Conservation (phyloP, 2,113 vertebrate species). For the Peromyscus californicus region DNA sequence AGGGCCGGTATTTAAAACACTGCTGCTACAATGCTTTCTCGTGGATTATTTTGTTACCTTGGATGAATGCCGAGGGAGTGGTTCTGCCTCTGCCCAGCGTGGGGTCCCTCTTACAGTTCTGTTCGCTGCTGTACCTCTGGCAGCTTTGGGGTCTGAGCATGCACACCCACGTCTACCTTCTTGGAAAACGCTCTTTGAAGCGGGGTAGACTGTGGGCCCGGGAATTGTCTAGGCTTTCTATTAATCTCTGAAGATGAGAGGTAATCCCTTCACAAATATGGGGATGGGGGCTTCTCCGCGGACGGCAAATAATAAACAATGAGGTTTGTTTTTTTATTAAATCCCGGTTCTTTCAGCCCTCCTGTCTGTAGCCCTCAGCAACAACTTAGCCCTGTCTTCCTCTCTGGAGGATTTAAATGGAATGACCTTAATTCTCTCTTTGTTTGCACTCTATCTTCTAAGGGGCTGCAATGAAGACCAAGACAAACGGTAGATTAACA, state of each 20-base stretch:
- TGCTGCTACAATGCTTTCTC: neutral
- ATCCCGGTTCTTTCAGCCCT: slow-evolving; percentile 82
- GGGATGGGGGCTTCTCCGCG: slow-evolving; percentile 81
- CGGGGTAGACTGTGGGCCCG: slow-evolving; percentile 58
- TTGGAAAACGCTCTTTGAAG: slow-evolving; percentile 67
- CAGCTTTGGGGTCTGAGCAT: neutral
- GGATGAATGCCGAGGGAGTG: neutral
- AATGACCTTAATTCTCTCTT: slow-evolving; percentile 90
- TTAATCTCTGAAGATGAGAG: slow-evolving; percentile 86
- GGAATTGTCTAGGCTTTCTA: slow-evolving; percentile 81
- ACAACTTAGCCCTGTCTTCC: slow-evolving; percentile 89
- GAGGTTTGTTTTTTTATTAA: slow-evolving; percentile 78
- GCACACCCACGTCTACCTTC: neutral
- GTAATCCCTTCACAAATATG: slow-evolving; percentile 89
- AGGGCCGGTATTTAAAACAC: neutral
- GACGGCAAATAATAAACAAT: slow-evolving; percentile 88
- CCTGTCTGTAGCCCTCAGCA: slow-evolving; percentile 84
- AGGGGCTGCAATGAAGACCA: slow-evolving; percentile 88
- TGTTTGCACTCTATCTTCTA: slow-evolving; percentile 90
- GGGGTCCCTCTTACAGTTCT: neutral
- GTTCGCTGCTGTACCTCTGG: neutral
- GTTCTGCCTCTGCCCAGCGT: neutral
- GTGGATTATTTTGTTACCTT: neutral
- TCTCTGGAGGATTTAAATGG: slow-evolving; percentile 90
- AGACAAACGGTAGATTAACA: slow-evolving; percentile 91